Base-by-base conservation (phyloP, 2,888 invertebrate genomes). In the Trachelus troglodyta region DNA sequence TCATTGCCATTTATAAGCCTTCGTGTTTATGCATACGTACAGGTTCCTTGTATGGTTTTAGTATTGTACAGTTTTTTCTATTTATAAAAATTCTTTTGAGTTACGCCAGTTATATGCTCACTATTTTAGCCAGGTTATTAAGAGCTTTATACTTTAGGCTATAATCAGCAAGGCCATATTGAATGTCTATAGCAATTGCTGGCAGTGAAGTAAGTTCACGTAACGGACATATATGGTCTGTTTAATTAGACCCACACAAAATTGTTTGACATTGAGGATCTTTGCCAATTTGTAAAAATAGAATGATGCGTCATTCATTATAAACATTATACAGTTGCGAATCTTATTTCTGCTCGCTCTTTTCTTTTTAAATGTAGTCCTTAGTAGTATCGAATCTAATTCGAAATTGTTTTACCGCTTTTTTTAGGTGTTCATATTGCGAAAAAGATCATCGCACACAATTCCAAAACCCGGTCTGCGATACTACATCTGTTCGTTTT, bases 401-500 rank as follows among this genome's bases (percentile, higher is more conserved):
- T 56, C 23, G 2, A 2, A 56, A 56, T 56, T 56, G 23, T 56
- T 56, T 56, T 23, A 56, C 9, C 73, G 30, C n/a, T 79, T n/a
- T 75, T 91, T 92, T 76, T 93, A 98, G 96, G 95, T 98, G 79
- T 99, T 98, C 92, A 94, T 98, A 86, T 93, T 99, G 87, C 95
- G 99, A 79, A 99, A 99, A 92, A 95, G 97, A 79, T 96, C 99
- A 0, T 97, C 97, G 31, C 99, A 99, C 90, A 94, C 95, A 84
- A 95, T 99, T 89, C 95, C 96, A 69, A 94, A 96, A 85, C 96
- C 97, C 1, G 97, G 97, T 11, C 95, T 97, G 73, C 94, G 98
- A 82, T 99, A 98, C 93, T 99, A 99, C 93, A 97, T 99, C 88
- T 99, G 99, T 93, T 99, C 98, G 78, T 93, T 99, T 85, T 98